Evolutionary conservation across 2,888 invertebrate species (phyloP).

Genomic region (Anaspis maculata): DNA sequence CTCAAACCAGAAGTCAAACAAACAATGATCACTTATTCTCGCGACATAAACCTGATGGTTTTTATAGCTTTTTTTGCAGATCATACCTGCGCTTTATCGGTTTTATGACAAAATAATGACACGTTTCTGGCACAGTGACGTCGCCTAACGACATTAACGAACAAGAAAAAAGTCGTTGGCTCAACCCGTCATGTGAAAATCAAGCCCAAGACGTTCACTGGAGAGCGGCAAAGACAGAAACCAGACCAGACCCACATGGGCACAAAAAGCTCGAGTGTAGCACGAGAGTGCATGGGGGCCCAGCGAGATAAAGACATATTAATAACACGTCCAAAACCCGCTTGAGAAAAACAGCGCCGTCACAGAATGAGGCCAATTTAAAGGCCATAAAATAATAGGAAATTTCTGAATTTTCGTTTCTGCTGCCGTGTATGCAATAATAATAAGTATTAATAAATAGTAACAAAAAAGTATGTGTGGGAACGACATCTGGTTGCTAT

Average conservation of each 20-base stretch:
- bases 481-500: conserved; percentile 6
- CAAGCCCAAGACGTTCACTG: conserved; percentile 2
- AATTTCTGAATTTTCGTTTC: too few species aligned
- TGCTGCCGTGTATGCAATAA: conserved; percentile 1
- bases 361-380: not conserved
- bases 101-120: too few species aligned
- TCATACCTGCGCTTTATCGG: too few species aligned
- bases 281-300: not conserved
- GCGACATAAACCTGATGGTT: too few species aligned
- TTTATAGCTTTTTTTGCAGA: too few species aligned
- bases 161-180: too few species aligned
- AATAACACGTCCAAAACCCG: conserved; percentile 2
- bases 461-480: conserved; percentile 4
- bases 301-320: conserved; percentile 4
- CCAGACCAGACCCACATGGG: conserved; percentile 1
- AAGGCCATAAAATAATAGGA: too few species aligned
- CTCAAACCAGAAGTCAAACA: too few species aligned
- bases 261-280: too few species aligned
- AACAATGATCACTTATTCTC: too few species aligned
- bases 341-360: conserved; percentile 1
- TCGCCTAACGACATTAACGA: too few species aligned
- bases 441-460: conserved; percentile 1
- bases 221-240: conserved; percentile 1
- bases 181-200: conserved; percentile 5
- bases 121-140: too few species aligned